Conservation (phyloP, 1,140 invertebrate species). For the Drosophila melanogaster region DNA sequence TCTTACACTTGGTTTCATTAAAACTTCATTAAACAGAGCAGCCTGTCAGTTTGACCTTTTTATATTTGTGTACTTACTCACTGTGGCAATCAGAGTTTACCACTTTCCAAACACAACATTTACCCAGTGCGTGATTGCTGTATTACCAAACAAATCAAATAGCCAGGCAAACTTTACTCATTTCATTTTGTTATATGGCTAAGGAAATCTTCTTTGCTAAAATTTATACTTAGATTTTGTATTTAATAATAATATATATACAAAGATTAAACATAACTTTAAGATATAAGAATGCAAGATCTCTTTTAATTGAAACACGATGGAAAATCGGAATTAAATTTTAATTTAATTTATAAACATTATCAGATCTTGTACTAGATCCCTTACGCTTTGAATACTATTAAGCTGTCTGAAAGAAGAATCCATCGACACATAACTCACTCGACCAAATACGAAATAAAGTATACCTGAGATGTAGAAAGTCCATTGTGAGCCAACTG, state of each 20-base stretch:
- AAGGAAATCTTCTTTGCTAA: not conserved
- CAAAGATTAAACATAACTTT: not conserved
- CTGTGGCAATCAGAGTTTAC: not conserved
- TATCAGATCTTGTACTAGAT: too few relatives aligned
- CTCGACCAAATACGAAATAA: conserved; percentile 18
- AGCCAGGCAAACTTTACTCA: not conserved
- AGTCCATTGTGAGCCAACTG: conserved; percentile 26
- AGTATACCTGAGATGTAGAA: conserved; percentile 23
- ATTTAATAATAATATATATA: too few relatives aligned
- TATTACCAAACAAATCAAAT: conserved; percentile 1
- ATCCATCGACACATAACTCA: conserved; percentile 1
- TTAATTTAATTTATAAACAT: not conserved
- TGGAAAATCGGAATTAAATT: not conserved
- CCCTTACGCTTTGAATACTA: not conserved
- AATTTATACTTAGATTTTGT: too few relatives aligned
- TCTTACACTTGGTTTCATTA: conserved; percentile 17
- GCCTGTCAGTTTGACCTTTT: conserved; percentile 14
- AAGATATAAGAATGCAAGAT: too few relatives aligned
- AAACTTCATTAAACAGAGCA: conserved; percentile 30
- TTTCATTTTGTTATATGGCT: not conserved
- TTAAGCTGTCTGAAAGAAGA: conserved; percentile 12
- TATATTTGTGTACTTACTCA: conserved; percentile 16
- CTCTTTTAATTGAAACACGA: too few relatives aligned
- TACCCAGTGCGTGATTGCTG: not conserved
- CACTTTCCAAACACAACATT: conserved; percentile 3